Conservation (phyloP, 2,888 invertebrate genomes). For the Rhagonycha lutea region DNA sequence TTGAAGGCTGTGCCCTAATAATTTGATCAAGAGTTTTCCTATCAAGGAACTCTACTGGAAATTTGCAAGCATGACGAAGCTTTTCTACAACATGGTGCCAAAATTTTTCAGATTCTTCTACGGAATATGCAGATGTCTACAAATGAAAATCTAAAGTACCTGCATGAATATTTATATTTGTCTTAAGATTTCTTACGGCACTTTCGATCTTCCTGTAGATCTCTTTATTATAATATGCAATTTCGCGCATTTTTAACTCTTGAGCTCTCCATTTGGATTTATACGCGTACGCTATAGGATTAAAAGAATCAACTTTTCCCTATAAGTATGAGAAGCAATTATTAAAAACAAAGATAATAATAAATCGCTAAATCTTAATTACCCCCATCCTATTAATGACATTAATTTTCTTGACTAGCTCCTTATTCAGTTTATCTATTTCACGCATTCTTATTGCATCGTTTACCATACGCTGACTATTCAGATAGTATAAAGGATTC, state of each 20-base stretch:
- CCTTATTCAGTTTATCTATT: constrained; percentile 62
- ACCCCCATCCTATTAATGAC: constrained; percentile 63
- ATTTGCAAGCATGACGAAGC: constrained; percentile 41
- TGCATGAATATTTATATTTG: background rate
- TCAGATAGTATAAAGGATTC: constrained; percentile 59
- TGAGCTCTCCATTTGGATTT: constrained; percentile 42
- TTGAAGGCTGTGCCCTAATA: constrained; percentile 42
- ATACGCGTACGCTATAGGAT: constrained; percentile 42
- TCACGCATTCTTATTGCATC: constrained; percentile 52
- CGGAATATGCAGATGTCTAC: constrained; percentile 39
- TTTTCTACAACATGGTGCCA: constrained; percentile 40
- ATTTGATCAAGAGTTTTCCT: constrained; percentile 41
- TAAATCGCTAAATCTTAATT: constrained; percentile 33
- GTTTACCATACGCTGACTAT: constrained; percentile 48
- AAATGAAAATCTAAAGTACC: background rate
- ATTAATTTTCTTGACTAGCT: constrained; percentile 63
- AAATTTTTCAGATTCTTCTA: constrained; percentile 31
- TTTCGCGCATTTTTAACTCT: constrained; percentile 36
- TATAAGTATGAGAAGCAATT: constrained; percentile 22
- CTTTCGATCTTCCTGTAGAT: constrained; percentile 35
- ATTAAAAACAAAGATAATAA: background rate
- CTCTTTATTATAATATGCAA: constrained; percentile 41
- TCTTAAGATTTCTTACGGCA: constrained; percentile 25
- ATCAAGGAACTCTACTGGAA: constrained; percentile 41
- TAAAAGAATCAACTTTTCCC: constrained; percentile 45